These are phyloP conservation scores for Pollenia griseotomentosa DNA, from an alignment of 2,888 invertebrate genomes.

Conservation along the genomic window DNA sequence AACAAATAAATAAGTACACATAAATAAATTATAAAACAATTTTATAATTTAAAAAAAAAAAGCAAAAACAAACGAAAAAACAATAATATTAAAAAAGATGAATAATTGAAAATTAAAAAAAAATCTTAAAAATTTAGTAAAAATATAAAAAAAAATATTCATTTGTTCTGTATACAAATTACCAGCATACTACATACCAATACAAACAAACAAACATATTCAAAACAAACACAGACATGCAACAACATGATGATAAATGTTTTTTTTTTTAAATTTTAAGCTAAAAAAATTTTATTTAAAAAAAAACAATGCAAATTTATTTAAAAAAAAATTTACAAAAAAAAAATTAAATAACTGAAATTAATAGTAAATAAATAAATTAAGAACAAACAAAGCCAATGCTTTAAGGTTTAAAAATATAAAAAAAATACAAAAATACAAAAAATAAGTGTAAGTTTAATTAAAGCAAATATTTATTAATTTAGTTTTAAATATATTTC, in stretches of 20 bases:
- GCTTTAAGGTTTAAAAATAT: conserved; percentile 62
- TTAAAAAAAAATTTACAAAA: conserved; percentile 6
- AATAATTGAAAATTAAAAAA: conserved; percentile 8
- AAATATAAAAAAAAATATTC: conserved; percentile 36
- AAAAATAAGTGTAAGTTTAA: conserved; percentile 25
- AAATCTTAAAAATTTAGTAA: conserved; percentile 55
- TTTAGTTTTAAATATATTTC: conserved; percentile 62
- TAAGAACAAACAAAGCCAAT: conserved; percentile 48
- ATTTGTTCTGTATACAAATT: conserved; percentile 51
- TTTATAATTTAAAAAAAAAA: conserved; percentile 62
- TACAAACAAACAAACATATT: conserved; percentile 37
- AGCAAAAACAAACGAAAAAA: conserved; percentile 41
- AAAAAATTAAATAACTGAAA: conserved; percentile 48
- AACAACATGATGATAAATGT: conserved; percentile 16
- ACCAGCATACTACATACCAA: conserved; percentile 44
- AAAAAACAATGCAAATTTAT: conserved; percentile 33
- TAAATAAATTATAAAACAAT: conserved; percentile 65
- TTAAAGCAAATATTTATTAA: conserved; percentile 61
- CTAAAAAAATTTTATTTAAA: not conserved
- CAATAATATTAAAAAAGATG: not conserved
- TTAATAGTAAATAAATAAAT: conserved; percentile 20
- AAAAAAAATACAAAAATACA: conserved; percentile 42
- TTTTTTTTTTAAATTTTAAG: conserved; percentile 41
- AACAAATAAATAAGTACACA: conserved; percentile 41
- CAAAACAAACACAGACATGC: not conserved